phyloP scores from a whole-genome alignment of 2,888 invertebrate species.

The Stenotaenia linearis region DNA sequence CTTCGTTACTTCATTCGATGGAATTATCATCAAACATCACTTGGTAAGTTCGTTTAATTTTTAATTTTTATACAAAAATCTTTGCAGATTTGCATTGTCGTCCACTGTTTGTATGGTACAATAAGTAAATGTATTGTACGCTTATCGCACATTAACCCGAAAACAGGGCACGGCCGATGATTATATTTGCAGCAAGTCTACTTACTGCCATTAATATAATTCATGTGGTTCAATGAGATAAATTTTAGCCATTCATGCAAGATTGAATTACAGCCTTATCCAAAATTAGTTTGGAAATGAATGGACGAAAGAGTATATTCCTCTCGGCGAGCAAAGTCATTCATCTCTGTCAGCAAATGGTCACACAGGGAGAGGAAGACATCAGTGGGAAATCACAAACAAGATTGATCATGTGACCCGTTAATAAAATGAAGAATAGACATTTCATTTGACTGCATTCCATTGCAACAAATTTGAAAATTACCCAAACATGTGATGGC shows the following conservation, averaged over 20 bases:
- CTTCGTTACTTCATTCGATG: too few relatives aligned
- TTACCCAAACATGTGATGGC: not conserved
- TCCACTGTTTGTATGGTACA: too few relatives aligned
- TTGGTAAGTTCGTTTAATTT: too few relatives aligned
- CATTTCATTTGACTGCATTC: not conserved
- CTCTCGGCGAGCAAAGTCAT: not conserved
- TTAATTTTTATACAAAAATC: too few relatives aligned
- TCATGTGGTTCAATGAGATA: too few relatives aligned
- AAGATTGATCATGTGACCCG: slow-evolving; percentile 16
- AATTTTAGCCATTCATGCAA: not conserved
- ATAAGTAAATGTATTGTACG: too few relatives aligned
- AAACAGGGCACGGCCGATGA: too few relatives aligned
- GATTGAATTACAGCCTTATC: not conserved
- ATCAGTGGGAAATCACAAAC: slow-evolving; percentile 2
- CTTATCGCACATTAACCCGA: too few relatives aligned
- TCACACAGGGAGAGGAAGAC: not conserved
- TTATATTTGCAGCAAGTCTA: too few relatives aligned
- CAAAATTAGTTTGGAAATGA: not conserved
- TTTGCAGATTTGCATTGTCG: too few relatives aligned
- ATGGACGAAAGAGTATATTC: not conserved
- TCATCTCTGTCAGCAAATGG: slow-evolving; percentile 23
- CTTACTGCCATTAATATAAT: too few relatives aligned
- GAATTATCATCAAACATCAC: too few relatives aligned
- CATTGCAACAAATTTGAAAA: not conserved
- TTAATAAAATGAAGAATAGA: slow-evolving; percentile 1